Conservation (phyloP, 2,113 vertebrate genomes). For the Damaliscus lunatus region DNA sequence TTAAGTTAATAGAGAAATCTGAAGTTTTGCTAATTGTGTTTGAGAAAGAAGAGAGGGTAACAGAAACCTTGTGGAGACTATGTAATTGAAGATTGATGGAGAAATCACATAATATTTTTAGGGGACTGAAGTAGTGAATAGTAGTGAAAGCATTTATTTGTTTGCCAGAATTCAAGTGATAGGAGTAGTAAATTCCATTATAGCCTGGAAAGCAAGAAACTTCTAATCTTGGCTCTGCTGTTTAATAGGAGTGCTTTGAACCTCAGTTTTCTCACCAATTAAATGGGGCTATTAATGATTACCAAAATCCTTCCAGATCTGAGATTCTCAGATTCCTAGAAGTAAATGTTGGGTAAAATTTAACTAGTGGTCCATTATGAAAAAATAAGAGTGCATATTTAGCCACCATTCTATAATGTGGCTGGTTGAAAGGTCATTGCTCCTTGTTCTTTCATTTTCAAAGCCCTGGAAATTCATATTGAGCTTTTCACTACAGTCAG, state of each 20-base stretch:
- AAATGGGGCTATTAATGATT: not conserved
- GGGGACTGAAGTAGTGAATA: not conserved
- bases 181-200: not conserved
- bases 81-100: not conserved
- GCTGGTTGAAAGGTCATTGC: not conserved
- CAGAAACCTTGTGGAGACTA: constrained; percentile 7
- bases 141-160: not conserved
- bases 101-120: constrained; percentile 8
- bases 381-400: not conserved
- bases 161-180: constrained; percentile 23
- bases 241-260: not conserved
- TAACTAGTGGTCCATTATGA: not conserved
- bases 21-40: constrained; percentile 21
- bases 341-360: constrained; percentile 12
- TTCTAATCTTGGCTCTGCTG: not conserved
- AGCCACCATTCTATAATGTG: constrained; percentile 16
- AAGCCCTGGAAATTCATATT: not conserved
- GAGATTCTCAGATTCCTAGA: constrained; percentile 26
- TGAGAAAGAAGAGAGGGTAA: constrained; percentile 11
- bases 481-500: not conserved
- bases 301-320: not conserved
- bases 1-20: constrained; percentile 28
- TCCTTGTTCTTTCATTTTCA: constrained; percentile 32
- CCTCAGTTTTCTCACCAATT: constrained; percentile 22
- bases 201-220: not conserved